phyloP scores from a whole-genome alignment of 2,888 invertebrate species.

The Papilio elwesi region DNA sequence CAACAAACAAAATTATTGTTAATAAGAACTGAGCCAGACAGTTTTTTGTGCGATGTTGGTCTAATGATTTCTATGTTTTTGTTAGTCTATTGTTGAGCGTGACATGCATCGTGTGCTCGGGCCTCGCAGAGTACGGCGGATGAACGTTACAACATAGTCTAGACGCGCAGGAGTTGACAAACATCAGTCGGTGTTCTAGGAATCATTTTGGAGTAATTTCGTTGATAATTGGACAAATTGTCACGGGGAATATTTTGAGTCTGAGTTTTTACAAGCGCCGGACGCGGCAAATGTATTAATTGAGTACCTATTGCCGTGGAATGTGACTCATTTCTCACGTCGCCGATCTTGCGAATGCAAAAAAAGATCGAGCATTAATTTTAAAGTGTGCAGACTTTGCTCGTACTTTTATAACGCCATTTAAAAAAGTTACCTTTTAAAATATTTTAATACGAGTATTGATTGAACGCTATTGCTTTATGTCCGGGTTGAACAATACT shows the following conservation, averaged over 20 bases:
- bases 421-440: slow-evolving; percentile 21
- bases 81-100: slow-evolving; percentile 2
- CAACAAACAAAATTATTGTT: background rate
- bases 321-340: slow-evolving; percentile 28
- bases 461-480: background rate
- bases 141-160: slow-evolving; percentile 66
- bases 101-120: slow-evolving; percentile 27
- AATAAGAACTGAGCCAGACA: background rate
- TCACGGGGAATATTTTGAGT: slow-evolving; percentile 38
- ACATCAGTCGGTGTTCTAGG: slow-evolving; percentile 23
- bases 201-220: slow-evolving; percentile 44
- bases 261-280: slow-evolving; percentile 30
- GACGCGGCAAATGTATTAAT: slow-evolving; percentile 38
- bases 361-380: slow-evolving; percentile 25
- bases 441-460: slow-evolving; percentile 12
- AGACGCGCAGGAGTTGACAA: slow-evolving; percentile 49
- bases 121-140: slow-evolving; percentile 49
- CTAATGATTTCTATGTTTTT: slow-evolving; percentile 4
- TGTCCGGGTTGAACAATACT: slow-evolving; percentile 1
- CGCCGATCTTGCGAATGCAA: slow-evolving; percentile 21
- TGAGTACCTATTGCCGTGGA: slow-evolving; percentile 23
- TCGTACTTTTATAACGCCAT: slow-evolving; percentile 25
- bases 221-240: slow-evolving; percentile 48
- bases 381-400: slow-evolving; percentile 23
- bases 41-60: slow-evolving; percentile 8